Evolutionary conservation across 2,113 vertebrate species (phyloP).

Genomic region (Tetraodon nigroviridis): DNA sequence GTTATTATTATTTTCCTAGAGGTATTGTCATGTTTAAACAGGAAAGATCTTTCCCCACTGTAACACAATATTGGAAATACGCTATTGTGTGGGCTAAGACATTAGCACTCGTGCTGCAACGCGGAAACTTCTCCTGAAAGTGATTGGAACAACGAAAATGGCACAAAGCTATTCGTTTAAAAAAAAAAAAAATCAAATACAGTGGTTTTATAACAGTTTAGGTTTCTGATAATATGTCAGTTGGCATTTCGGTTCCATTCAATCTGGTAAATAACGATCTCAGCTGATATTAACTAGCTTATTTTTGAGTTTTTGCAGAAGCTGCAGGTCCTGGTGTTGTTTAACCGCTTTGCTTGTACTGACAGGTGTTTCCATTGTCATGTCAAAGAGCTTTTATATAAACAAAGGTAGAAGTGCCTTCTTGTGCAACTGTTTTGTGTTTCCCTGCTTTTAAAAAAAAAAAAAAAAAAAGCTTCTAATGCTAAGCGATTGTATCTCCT

Average conservation of each 20-base stretch:
- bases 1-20: neutral
- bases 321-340: neutral
- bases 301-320: no score
- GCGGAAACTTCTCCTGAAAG: neutral
- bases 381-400: neutral
- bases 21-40: conserved; percentile 14
- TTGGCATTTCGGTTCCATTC: no score
- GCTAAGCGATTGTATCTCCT: neutral
- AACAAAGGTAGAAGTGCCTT: neutral
- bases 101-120: neutral
- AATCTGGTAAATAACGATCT: no score
- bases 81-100: conserved; percentile 3
- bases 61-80: conserved; percentile 1
- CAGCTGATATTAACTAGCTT: no score
- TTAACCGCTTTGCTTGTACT: neutral
- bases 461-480: neutral
- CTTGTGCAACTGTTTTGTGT: neutral
- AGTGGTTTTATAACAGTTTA: no score
- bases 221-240: no score
- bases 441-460: neutral
- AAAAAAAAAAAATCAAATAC: no score
- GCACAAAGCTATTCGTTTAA: no score
- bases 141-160: no score
- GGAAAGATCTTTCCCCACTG: conserved; percentile 6
- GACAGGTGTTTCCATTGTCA: neutral